A percentile compares a stretch with the other conserved stretches of the same genome.
These are phyloP conservation scores for Encarsia formosa DNA, from an alignment of 2,888 invertebrate species.

Conservation along the genomic window DNA sequence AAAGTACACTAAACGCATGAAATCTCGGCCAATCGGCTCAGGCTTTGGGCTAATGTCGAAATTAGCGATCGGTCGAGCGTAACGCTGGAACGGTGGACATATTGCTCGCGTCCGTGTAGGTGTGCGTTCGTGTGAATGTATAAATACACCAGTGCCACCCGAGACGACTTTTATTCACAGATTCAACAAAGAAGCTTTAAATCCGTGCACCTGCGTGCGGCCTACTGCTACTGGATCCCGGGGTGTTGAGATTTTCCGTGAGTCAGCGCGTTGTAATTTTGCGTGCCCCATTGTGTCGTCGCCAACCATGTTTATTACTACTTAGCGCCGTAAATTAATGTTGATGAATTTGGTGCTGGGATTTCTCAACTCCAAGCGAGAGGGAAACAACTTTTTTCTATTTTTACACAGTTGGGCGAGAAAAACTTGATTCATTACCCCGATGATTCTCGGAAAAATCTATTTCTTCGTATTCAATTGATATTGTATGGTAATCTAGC, in stretches of 20 bases:
- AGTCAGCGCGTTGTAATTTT: slow-evolving; percentile 10
- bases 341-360: too few relatives aligned
- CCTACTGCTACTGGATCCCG: slow-evolving; percentile 1
- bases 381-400: too few relatives aligned
- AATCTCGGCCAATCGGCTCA: slow-evolving; percentile 12
- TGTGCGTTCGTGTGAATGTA: not conserved
- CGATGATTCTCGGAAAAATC: too few relatives aligned
- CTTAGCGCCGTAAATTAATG: too few relatives aligned
- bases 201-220: slow-evolving; percentile 12
- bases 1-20: slow-evolving; percentile 5
- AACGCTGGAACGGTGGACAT: not conserved
- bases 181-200: slow-evolving; percentile 22
- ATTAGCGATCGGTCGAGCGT: slow-evolving; percentile 23
- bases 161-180: slow-evolving; percentile 1
- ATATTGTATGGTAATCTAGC: too few relatives aligned
- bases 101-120: not conserved
- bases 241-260: slow-evolving; percentile 16
- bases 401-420: too few relatives aligned
- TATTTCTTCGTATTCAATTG: too few relatives aligned
- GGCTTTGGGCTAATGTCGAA: slow-evolving; percentile 21
- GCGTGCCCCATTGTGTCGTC: not conserved
- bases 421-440: too few relatives aligned
- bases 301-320: not conserved
- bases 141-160: not conserved
- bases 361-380: too few relatives aligned